Evolutionary conservation across 2,888 invertebrate species (phyloP).

Genomic region (Nomada fucata): DNA sequence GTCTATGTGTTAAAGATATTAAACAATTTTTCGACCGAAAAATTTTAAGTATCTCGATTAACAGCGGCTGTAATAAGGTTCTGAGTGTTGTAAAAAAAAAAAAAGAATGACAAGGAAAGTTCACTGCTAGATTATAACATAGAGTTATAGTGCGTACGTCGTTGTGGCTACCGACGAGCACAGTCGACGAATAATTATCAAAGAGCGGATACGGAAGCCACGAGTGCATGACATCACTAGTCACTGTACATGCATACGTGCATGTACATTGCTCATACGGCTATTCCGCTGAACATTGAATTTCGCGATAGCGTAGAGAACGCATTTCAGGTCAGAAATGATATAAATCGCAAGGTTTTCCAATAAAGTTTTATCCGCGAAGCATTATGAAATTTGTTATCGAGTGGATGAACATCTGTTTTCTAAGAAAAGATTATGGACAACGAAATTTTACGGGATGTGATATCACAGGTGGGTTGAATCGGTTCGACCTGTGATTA

Average conservation of each 20-base stretch:
- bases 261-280: slow-evolving; percentile 7
- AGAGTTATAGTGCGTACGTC: slow-evolving; percentile 12
- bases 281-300: slow-evolving; percentile 14
- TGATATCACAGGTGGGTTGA: too few relatives aligned
- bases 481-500: too few relatives aligned
- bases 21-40: too few relatives aligned
- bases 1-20: too few relatives aligned
- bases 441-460: too few relatives aligned
- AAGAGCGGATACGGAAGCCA: slow-evolving; percentile 69
- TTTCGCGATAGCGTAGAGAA: slow-evolving; percentile 18
- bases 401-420: too few relatives aligned
- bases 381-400: too few relatives aligned
- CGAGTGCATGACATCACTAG: slow-evolving; percentile 64
- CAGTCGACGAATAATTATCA: slow-evolving; percentile 63
- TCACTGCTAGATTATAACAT: slow-evolving; percentile 13
- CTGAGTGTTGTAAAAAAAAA: not conserved
- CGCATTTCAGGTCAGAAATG: slow-evolving; percentile 34
- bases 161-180: slow-evolving; percentile 35
- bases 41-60: too few relatives aligned
- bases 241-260: slow-evolving; percentile 28
- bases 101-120: slow-evolving; percentile 10
- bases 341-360: slow-evolving; percentile 37
- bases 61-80: too few relatives aligned
- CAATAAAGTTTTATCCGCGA: not conserved
- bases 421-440: too few relatives aligned